phyloP scores from a whole-genome alignment of 2,113 vertebrate species.

The Xenus cinereus region DNA sequence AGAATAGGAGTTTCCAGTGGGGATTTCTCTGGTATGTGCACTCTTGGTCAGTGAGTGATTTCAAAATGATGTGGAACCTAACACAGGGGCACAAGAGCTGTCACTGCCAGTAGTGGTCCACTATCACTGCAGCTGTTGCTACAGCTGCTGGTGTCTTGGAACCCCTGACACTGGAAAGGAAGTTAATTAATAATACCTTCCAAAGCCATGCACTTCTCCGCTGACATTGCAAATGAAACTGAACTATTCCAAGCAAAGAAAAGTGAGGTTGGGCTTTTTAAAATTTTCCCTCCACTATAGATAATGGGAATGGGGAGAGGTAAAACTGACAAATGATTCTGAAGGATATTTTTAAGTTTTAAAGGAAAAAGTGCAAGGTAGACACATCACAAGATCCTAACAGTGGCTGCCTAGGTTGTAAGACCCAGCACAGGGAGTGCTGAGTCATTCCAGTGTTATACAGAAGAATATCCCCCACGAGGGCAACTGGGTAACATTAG shows the following conservation, averaged over 20 bases:
- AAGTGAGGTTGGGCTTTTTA: neutral
- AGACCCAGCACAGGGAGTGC: neutral
- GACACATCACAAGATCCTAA: neutral
- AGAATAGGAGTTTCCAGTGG: neutral
- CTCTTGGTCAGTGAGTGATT: neutral
- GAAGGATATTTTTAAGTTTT: neutral
- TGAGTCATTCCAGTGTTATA: neutral
- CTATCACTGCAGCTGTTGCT: neutral
- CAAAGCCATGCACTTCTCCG: neutral
- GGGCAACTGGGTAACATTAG: neutral
- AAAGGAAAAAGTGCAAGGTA: neutral
- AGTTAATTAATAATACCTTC: neutral
- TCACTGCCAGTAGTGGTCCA: neutral
- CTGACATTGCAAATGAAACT: neutral
- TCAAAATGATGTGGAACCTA: neutral
- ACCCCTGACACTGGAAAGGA: neutral
- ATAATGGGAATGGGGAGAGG: neutral
- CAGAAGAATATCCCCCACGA: neutral
- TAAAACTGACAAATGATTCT: neutral
- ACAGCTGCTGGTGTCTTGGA: neutral
- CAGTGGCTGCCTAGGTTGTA: neutral
- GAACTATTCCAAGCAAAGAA: neutral
- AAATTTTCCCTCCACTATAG: neutral
- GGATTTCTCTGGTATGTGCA: neutral
- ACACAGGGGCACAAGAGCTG: neutral